A percentile compares a stretch with the other conserved stretches of the same genome.
Evolutionary conservation across 1,140 invertebrate species (phyloP).

Genomic region (Copidosoma floridanum): DNA sequence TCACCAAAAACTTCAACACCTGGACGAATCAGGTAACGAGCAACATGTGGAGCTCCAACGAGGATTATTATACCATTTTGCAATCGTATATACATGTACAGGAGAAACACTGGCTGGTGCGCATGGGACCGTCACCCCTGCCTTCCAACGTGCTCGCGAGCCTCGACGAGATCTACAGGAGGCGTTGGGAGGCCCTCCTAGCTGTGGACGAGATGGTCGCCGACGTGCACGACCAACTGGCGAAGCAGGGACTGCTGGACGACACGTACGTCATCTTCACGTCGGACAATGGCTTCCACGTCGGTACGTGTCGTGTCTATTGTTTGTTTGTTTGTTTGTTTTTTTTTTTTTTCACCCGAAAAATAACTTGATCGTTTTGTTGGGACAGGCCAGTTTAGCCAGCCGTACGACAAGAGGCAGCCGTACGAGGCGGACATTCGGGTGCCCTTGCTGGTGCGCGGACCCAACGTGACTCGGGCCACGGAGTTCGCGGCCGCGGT

Average conservation of each 20-base stretch:
- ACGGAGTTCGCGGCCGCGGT: slow-evolving; percentile 59
- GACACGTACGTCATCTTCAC: slow-evolving; percentile 82
- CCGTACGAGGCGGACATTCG: slow-evolving; percentile 86
- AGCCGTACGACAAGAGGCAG: slow-evolving; percentile 84
- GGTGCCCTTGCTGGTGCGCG: slow-evolving; percentile 77
- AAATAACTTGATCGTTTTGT: neutral
- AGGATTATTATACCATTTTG: too few species aligned
- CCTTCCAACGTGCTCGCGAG: slow-evolving; percentile 58
- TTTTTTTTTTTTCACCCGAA: too few species aligned
- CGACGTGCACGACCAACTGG: slow-evolving; percentile 61
- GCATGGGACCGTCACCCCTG: slow-evolving; percentile 64
- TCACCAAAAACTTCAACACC: slow-evolving; percentile 74
- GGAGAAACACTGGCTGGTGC: slow-evolving; percentile 80
- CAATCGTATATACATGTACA: too few species aligned
- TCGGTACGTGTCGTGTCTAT: slow-evolving; percentile 59
- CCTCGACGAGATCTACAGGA: slow-evolving; percentile 69
- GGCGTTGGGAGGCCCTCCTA: slow-evolving; percentile 74
- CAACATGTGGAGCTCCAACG: too few species aligned
- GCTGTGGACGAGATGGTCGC: slow-evolving; percentile 84
- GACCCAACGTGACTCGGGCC: slow-evolving; percentile 64
- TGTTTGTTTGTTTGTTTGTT: too few species aligned
- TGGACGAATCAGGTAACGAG: slow-evolving; percentile 44
- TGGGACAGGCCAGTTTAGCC: slow-evolving; percentile 75
- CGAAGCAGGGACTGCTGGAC: slow-evolving; percentile 59
- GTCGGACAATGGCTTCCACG: slow-evolving; percentile 88